Evolutionary conservation across 2,113 vertebrate species (phyloP).

Genomic region (Gyps fulvus): DNA sequence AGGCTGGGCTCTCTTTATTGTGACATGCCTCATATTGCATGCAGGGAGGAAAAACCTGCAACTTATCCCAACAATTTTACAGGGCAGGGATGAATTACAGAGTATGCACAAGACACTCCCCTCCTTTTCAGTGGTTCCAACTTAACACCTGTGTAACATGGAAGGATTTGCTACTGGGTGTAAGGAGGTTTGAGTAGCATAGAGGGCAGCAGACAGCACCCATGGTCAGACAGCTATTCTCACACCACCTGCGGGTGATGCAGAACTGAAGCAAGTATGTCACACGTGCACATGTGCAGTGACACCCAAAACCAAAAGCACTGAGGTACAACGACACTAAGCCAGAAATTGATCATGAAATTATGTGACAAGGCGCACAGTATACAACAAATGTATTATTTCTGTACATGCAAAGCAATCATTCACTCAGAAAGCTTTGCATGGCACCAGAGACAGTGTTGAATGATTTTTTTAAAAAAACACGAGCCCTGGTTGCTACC

Average conservation of each 20-base stretch:
- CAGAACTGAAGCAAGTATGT: background rate
- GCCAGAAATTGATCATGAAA: background rate
- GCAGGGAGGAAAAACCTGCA: background rate
- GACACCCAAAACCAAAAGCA: background rate
- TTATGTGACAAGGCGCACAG: background rate
- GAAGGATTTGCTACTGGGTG: background rate
- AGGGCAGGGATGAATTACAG: background rate
- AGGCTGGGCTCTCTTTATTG: background rate
- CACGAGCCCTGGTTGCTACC: background rate
- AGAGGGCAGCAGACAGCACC: background rate
- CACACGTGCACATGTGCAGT: background rate
- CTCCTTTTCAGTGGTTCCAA: background rate
- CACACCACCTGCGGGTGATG: fast-evolving
- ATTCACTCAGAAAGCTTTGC: background rate
- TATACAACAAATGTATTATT: background rate
- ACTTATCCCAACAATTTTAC: background rate
- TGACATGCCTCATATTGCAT: background rate
- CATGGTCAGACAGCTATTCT: background rate
- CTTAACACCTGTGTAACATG: fast-evolving
- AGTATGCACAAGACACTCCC: background rate
- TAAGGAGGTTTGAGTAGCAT: background rate
- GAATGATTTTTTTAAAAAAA: background rate
- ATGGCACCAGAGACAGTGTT: background rate
- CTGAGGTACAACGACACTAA: background rate
- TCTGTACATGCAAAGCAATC: background rate